phyloP scores from a whole-genome alignment of 2,797 vertebrate genomes.

The Amblyopsis hoosieri region DNA sequence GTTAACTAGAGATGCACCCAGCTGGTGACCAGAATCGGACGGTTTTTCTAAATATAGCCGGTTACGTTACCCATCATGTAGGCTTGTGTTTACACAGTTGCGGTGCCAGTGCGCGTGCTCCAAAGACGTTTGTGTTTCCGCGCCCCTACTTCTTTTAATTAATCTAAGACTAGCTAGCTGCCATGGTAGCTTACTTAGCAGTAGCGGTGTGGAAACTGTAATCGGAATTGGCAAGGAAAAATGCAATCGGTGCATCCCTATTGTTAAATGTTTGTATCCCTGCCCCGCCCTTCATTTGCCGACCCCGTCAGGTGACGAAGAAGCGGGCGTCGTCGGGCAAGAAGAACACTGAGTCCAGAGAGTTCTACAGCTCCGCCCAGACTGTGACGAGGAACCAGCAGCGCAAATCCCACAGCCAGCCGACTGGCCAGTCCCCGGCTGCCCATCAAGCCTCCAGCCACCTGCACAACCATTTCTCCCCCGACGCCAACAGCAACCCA shows the following conservation, averaged over 20 bases:
- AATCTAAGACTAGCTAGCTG: too few species aligned
- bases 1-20: background rate
- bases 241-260: too few species aligned
- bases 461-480: conserved; percentile 15
- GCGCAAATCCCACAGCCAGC: conserved; percentile 58
- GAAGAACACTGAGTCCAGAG: conserved; percentile 84
- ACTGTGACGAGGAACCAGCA: conserved; percentile 63
- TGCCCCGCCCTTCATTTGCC: background rate
- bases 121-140: too few species aligned
- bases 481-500: conserved; percentile 19
- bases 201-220: too few species aligned
- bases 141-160: too few species aligned
- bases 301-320: conserved; percentile 89
- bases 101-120: too few species aligned
- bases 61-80: too few species aligned
- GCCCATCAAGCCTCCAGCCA: background rate
- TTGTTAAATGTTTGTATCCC: too few species aligned
- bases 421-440: conserved; percentile 25
- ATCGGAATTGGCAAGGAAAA: too few species aligned
- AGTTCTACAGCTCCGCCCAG: conserved; percentile 79
- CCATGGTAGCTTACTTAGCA: too few species aligned
- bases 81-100: too few species aligned
- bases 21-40: background rate
- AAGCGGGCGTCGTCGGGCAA: conserved; percentile 89
- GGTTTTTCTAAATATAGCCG: background rate